These are phyloP conservation scores for Hippopotamyrus pictus DNA, from an alignment of 2,797 vertebrate genomes.

Conservation along the genomic window DNA sequence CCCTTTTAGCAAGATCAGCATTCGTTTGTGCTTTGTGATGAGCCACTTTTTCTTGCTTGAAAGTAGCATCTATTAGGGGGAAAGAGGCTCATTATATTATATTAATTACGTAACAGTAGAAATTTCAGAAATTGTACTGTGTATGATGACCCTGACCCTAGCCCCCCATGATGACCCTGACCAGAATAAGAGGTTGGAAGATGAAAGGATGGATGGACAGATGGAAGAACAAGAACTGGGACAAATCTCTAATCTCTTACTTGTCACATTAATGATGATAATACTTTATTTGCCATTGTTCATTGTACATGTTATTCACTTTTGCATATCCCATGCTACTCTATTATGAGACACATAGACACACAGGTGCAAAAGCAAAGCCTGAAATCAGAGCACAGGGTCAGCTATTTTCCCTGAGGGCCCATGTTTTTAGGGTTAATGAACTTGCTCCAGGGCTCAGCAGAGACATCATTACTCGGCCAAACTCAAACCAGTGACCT, in stretches of 20 bases:
- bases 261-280: neutral
- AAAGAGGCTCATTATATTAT: neutral
- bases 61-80: neutral
- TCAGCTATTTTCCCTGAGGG: neutral
- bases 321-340: neutral
- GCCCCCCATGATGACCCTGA: neutral
- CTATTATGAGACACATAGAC: neutral
- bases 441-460: neutral
- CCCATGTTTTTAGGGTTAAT: neutral
- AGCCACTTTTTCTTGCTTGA: neutral
- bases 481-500: neutral
- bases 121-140: neutral
- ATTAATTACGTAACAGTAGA: neutral
- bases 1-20: neutral
- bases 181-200: neutral
- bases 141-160: neutral
- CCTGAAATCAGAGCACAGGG: neutral
- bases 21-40: neutral
- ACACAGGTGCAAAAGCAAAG: neutral
- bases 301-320: neutral
- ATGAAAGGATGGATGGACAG: neutral
- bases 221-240: neutral
- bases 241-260: neutral
- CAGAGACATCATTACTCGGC: neutral
- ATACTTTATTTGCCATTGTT: neutral